These are phyloP conservation scores for Bradypodion ventrale DNA, from an alignment of 2,797 vertebrate genomes.

Conservation along the genomic window DNA sequence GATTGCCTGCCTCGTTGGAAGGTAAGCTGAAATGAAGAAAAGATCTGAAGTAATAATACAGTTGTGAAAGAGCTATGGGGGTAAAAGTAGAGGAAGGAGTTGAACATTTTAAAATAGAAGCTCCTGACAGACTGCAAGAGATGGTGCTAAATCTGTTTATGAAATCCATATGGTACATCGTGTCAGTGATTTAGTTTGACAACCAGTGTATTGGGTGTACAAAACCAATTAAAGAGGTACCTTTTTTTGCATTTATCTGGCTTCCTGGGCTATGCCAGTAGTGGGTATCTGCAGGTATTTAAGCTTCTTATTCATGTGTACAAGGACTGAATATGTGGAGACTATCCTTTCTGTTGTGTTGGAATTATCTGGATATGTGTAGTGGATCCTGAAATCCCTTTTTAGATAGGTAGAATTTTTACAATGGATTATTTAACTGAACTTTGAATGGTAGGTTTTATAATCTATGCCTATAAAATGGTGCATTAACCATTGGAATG, in stretches of 20 bases:
- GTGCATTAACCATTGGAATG: too few species aligned
- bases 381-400: background rate
- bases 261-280: background rate
- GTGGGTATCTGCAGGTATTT: background rate
- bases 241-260: background rate
- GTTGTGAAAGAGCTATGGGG: background rate
- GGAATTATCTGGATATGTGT: background rate
- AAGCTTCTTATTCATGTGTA: background rate
- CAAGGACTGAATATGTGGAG: background rate
- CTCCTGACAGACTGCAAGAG: background rate
- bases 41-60: background rate
- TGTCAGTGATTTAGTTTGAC: background rate
- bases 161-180: background rate
- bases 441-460: background rate
- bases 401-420: background rate
- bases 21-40: constrained; percentile 68
- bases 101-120: background rate
- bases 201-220: background rate
- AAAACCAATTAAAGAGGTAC: background rate
- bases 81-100: background rate
- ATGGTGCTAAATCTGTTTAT: background rate
- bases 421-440: background rate
- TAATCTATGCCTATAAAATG: too few species aligned
- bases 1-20: constrained; percentile 96
- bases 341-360: background rate